A percentile compares a stretch with the other conserved stretches of the same genome.
phyloP scores from a whole-genome alignment of 2,113 vertebrate species.

The Accipiter cooperii region DNA sequence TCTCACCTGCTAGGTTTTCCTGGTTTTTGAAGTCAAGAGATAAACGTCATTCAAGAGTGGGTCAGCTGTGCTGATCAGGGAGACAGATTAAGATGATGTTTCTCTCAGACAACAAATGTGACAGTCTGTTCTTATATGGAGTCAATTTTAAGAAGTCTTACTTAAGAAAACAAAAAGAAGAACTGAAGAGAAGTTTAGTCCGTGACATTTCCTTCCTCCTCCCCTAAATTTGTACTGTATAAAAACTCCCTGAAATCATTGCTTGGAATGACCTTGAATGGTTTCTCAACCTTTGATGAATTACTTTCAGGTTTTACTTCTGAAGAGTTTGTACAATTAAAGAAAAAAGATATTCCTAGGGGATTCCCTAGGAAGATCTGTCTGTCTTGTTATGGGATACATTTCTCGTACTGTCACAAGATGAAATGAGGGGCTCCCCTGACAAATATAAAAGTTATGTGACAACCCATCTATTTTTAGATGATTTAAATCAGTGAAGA shows the following conservation, averaged over 20 bases:
- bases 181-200: neutral
- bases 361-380: slow-evolving; percentile 28
- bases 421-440: slow-evolving; percentile 44
- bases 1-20: neutral
- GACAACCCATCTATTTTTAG: slow-evolving; percentile 71
- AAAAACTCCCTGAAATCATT: neutral
- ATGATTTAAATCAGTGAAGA: slow-evolving; percentile 65
- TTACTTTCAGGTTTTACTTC: neutral
- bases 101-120: neutral
- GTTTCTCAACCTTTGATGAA: neutral
- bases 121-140: neutral
- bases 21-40: neutral
- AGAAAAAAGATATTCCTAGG: neutral
- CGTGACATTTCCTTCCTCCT: neutral
- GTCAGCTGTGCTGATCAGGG: neutral
- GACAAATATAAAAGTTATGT: slow-evolving; percentile 41
- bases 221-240: neutral
- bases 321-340: slow-evolving; percentile 1
- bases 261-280: neutral
- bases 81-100: neutral
- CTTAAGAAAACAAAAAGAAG: neutral
- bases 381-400: neutral
- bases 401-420: slow-evolving; percentile 17
- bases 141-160: neutral
- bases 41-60: neutral